Conservation (phyloP, 2,888 invertebrate genomes). For the Nasonovia ribisnigri region DNA sequence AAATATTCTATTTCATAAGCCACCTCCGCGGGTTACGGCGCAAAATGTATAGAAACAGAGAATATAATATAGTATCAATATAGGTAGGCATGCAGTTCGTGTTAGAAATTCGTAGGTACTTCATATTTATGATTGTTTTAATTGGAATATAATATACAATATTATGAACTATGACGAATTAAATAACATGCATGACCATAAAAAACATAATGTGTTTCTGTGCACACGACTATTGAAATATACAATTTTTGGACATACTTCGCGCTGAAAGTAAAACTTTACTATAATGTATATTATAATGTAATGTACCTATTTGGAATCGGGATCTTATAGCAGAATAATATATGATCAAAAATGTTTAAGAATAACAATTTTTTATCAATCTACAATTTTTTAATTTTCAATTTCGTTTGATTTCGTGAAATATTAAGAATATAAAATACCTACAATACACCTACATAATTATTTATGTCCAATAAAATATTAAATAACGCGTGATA, state of each 20-base stretch:
- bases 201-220: background rate
- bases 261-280: too few relatives aligned
- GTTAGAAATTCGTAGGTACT: background rate
- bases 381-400: background rate
- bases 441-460: background rate
- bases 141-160: background rate
- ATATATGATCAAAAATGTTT: background rate
- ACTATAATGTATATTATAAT: too few relatives aligned
- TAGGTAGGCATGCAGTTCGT: background rate
- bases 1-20: constrained; percentile 41
- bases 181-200: background rate
- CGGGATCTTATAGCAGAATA: background rate
- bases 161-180: background rate
- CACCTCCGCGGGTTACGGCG: background rate
- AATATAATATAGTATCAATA: background rate
- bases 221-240: background rate
- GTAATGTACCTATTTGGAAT: too few relatives aligned
- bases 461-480: background rate
- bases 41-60: background rate
- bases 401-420: background rate
- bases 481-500: background rate
- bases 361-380: background rate
- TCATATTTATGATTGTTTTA: background rate
- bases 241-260: background rate
- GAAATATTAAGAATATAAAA: background rate